Evolutionary conservation across 2,888 invertebrate species (phyloP).

Genomic region (Coenonympha arcania): DNA sequence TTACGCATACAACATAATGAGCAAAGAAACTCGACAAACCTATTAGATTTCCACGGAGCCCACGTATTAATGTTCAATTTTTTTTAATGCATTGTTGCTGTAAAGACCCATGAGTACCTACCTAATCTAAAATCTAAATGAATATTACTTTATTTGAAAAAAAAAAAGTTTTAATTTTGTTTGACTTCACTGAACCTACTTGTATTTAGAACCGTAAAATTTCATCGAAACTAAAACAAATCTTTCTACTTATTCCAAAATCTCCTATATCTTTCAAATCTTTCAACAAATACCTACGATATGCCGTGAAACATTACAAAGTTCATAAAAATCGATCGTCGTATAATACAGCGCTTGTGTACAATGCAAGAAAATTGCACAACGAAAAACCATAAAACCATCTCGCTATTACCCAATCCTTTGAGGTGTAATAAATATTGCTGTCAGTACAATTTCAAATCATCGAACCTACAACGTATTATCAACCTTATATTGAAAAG

Average conservation of each 20-base stretch:
- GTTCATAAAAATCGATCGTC: slow-evolving; percentile 29
- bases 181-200: too few species aligned
- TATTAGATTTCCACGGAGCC: too few species aligned
- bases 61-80: too few species aligned
- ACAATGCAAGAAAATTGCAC: slow-evolving; percentile 68
- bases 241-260: too few species aligned
- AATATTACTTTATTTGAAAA: too few species aligned
- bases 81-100: too few species aligned
- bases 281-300: not conserved
- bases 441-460: slow-evolving; percentile 40
- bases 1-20: too few species aligned
- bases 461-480: slow-evolving; percentile 15
- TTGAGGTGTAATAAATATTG: slow-evolving; percentile 66
- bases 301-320: slow-evolving; percentile 26
- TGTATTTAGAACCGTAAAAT: too few species aligned
- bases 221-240: too few species aligned
- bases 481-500: slow-evolving; percentile 27
- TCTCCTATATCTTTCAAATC: not conserved
- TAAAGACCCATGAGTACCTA: too few species aligned
- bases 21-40: not conserved
- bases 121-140: too few species aligned
- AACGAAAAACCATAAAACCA: slow-evolving; percentile 67
- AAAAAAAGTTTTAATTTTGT: too few species aligned
- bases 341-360: slow-evolving; percentile 31
- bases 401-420: slow-evolving; percentile 64